These are phyloP conservation scores for Halocynthia aurantium DNA, from an alignment of 23 tunicate species.

Conservation along the genomic window DNA sequence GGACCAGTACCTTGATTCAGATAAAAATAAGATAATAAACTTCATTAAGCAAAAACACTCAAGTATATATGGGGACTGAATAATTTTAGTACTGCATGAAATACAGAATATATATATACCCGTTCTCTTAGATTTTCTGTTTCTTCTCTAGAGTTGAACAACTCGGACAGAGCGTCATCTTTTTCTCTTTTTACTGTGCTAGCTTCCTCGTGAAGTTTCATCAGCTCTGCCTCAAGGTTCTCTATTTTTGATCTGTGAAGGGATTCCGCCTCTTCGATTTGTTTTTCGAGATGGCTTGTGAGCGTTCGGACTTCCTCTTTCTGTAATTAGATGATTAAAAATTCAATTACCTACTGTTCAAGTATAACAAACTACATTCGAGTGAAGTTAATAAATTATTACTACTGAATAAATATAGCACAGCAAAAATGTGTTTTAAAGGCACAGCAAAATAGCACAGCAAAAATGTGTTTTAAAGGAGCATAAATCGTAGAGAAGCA, in stretches of 20 bases:
- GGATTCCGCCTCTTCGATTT: slow-evolving; percentile 41
- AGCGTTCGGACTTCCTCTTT: slow-evolving; percentile 41
- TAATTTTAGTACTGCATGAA: not conserved
- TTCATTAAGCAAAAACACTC: not conserved
- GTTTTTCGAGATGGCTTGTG: slow-evolving; percentile 56
- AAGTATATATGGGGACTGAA: not conserved
- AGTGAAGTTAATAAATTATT: no score
- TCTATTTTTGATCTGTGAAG: slow-evolving; percentile 35
- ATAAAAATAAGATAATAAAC: not conserved
- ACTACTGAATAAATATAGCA: no score
- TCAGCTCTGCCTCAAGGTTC: slow-evolving; percentile 31
- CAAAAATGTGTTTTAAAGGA: no score
- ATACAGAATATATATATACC: not conserved
- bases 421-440: no score
- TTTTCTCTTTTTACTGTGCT: not conserved
- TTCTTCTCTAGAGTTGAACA: slow-evolving; percentile 5
- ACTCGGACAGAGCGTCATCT: slow-evolving; percentile 1
- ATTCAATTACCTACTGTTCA: not conserved
- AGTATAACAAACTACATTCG: no score
- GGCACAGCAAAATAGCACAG: no score
- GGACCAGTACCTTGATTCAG: slow-evolving; percentile 12
- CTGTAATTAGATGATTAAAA: slow-evolving; percentile 9
- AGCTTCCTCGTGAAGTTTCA: not conserved
- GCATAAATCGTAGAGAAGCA: no score
- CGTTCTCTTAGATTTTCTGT: not conserved